A percentile compares a stretch with the other conserved stretches of the same genome.
Evolutionary conservation across 2,113 vertebrate species (phyloP).

Genomic region (Sinocyclocheilus maitianheensis): DNA sequence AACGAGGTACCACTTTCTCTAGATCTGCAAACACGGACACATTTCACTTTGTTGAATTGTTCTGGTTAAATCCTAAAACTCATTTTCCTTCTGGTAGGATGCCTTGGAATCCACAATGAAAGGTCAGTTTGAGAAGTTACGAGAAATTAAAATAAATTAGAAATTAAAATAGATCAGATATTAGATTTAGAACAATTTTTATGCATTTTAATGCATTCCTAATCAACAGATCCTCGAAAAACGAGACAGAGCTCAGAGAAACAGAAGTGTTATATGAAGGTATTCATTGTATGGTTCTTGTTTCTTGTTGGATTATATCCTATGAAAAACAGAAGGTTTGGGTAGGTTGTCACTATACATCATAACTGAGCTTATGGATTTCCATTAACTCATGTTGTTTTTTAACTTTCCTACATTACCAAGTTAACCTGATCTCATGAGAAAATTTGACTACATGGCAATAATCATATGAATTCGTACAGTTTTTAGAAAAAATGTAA

Average conservation of each 20-base stretch:
- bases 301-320: neutral
- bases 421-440: too few relatives aligned
- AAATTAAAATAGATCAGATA: neutral
- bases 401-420: neutral
- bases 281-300: neutral
- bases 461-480: too few relatives aligned
- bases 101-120: neutral
- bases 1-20: conserved; percentile 19
- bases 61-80: neutral
- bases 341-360: neutral
- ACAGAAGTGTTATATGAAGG: neutral
- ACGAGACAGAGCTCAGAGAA: neutral
- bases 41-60: neutral
- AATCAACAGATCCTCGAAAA: neutral
- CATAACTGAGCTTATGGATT: neutral
- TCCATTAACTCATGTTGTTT: neutral
- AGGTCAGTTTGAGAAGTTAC: conserved; percentile 32
- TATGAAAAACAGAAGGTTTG: neutral
- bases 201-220: neutral
- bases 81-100: conserved; percentile 3
- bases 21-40: neutral
- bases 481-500: too few relatives aligned
- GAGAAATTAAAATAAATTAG: too few relatives aligned
- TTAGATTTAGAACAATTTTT: neutral
- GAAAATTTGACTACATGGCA: too few relatives aligned